Conservation (phyloP, 2,888 invertebrate species). For the Bellardia pandia region DNA sequence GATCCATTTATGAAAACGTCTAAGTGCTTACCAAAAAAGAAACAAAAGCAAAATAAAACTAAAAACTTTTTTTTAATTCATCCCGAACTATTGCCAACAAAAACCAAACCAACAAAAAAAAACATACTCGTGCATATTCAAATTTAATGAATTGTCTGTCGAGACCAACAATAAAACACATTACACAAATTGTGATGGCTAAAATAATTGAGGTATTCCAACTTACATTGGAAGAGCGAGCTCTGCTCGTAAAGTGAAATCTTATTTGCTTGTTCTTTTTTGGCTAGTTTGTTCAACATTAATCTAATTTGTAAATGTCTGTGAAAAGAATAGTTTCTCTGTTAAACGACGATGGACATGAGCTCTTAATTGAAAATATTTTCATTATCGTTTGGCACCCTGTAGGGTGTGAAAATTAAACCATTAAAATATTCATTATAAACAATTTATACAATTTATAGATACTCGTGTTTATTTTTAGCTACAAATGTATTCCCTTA, state of each 20-base stretch:
- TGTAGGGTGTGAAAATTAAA: slow-evolving; percentile 35
- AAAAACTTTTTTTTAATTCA: not conserved
- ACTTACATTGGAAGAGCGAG: not conserved
- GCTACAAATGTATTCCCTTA: slow-evolving; percentile 7
- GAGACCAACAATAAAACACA: slow-evolving; percentile 43
- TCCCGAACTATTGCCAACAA: slow-evolving; percentile 40
- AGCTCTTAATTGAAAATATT: slow-evolving; percentile 36
- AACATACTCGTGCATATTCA: not conserved
- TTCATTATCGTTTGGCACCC: slow-evolving; percentile 39
- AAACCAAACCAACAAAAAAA: slow-evolving; percentile 10
- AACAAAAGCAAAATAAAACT: not conserved
- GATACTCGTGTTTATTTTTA: slow-evolving; percentile 28
- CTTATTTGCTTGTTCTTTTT: not conserved
- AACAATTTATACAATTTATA: slow-evolving; percentile 19
- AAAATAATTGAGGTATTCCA: slow-evolving; percentile 22
- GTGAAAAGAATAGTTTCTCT: not conserved
- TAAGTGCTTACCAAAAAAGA: slow-evolving; percentile 46
- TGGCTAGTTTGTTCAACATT: slow-evolving; percentile 9
- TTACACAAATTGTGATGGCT: slow-evolving; percentile 13
- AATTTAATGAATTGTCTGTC: slow-evolving; percentile 40
- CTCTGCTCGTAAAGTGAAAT: not conserved
- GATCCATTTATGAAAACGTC: slow-evolving; percentile 62
- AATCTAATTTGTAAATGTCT: slow-evolving; percentile 23
- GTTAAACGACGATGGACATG: not conserved
- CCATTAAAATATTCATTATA: slow-evolving; percentile 50